Evolutionary conservation across 2,797 vertebrate species (phyloP).

Genomic region (Tolypeutes matacus): DNA sequence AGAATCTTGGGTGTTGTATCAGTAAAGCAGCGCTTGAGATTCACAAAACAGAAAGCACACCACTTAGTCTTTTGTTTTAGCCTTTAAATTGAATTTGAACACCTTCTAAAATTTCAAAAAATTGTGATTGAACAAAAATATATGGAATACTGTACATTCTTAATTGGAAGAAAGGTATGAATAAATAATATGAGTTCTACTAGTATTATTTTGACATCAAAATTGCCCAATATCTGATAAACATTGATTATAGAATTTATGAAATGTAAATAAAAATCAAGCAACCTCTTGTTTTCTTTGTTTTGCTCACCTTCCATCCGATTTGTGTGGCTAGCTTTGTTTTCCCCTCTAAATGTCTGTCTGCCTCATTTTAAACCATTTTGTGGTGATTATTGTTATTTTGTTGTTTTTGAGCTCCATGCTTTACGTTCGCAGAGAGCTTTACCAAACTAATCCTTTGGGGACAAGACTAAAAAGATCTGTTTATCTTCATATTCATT

Average conservation of each 20-base stretch:
- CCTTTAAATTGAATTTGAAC: constrained; percentile 82
- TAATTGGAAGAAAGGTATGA: constrained; percentile 62
- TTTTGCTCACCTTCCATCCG: not conserved
- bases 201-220: constrained; percentile 53
- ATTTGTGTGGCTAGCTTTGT: not conserved
- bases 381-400: constrained; percentile 35
- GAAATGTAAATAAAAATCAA: constrained; percentile 70
- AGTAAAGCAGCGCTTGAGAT: constrained; percentile 86
- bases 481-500: constrained; percentile 39
- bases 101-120: constrained; percentile 73
- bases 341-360: constrained; percentile 46
- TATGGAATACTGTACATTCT: constrained; percentile 60
- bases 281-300: constrained; percentile 23
- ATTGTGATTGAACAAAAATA: constrained; percentile 70
- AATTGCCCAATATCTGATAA: constrained; percentile 75
- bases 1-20: constrained; percentile 90
- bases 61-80: constrained; percentile 81
- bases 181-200: constrained; percentile 46
- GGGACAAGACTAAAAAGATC: not conserved
- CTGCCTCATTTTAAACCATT: constrained; percentile 51
- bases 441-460: constrained; percentile 39
- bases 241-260: constrained; percentile 67
- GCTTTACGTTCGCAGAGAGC: constrained; percentile 41
- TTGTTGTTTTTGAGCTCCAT: not conserved
- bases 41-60: constrained; percentile 83